Conservation (phyloP, 1,140 invertebrate species). For the Drosophila prosaltans region DNA sequence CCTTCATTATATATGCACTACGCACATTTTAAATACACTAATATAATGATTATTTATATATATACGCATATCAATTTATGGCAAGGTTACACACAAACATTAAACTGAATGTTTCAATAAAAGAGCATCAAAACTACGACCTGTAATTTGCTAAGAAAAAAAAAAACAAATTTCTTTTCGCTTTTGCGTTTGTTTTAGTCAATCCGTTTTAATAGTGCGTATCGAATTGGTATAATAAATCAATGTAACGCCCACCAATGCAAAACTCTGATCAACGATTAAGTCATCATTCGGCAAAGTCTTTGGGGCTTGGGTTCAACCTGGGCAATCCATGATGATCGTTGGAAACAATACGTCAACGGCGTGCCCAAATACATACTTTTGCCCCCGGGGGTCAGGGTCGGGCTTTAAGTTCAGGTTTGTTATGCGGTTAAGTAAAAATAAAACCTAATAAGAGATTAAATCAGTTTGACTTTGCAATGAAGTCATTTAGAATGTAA, state of each 20-base stretch:
- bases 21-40: conserved; percentile 11
- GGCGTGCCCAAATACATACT: conserved; percentile 43
- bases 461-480: conserved; percentile 47
- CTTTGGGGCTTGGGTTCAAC: not conserved
- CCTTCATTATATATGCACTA: conserved; percentile 13
- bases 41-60: not conserved
- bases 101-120: too few species aligned
- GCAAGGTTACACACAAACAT: not conserved
- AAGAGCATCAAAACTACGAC: not conserved
- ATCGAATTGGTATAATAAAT: conserved; percentile 69
- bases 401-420: conserved; percentile 34
- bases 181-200: conserved; percentile 27
- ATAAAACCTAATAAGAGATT: conserved; percentile 48
- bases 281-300: conserved; percentile 62
- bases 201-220: conserved; percentile 64
- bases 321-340: conserved; percentile 37
- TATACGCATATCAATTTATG: too few species aligned
- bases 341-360: conserved; percentile 65
- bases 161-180: not conserved
- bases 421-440: conserved; percentile 23
- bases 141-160: not conserved
- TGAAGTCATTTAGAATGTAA: conserved; percentile 63
- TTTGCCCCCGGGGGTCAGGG: conserved; percentile 53
- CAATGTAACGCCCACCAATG: conserved; percentile 65
- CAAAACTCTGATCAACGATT: conserved; percentile 62